Percentiles rank a stretch among this genome's conserved stretches.
Evolutionary conservation across 92 coral and sea anemone genomes (phyloP).

Genomic region (Epizoanthus stellaris): DNA sequence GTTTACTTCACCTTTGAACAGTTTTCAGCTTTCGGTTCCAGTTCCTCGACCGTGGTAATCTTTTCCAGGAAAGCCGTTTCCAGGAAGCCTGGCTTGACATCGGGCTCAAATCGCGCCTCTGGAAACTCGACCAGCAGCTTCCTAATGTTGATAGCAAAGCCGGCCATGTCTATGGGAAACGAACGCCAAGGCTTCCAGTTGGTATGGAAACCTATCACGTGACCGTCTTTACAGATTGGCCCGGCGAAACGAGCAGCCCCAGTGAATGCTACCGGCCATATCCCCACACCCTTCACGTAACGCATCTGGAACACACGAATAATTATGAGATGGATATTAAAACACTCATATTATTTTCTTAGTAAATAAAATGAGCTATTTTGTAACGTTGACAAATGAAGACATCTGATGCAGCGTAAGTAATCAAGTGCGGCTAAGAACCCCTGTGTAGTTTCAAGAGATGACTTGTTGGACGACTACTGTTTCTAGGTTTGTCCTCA

Average conservation of each 20-base stretch:
- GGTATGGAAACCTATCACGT: slow-evolving; percentile 79
- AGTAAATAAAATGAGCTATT: too few species aligned
- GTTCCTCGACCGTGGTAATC: slow-evolving; percentile 64
- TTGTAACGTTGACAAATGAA: too few species aligned
- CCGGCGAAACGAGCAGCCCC: slow-evolving; percentile 96
- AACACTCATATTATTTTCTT: too few species aligned
- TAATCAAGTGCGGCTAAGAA: too few species aligned
- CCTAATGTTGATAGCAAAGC: slow-evolving; percentile 81
- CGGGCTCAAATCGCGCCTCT: slow-evolving; percentile 67
- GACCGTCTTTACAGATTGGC: slow-evolving; percentile 82
- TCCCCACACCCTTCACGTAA: slow-evolving; percentile 70
- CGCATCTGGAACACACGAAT: slow-evolving; percentile 69
- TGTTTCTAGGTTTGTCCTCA: too few species aligned
- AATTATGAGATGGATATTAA: too few species aligned
- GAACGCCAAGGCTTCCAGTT: slow-evolving; percentile 86
- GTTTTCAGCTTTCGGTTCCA: slow-evolving; percentile 80
- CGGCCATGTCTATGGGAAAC: slow-evolving; percentile 94
- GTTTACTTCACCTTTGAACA: slow-evolving; percentile 77
- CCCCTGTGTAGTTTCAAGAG: too few species aligned
- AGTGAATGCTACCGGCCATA: slow-evolving; percentile 96
- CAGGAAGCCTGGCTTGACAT: slow-evolving; percentile 74
- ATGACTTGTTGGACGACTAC: too few species aligned
- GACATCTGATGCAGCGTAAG: too few species aligned
- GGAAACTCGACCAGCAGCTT: slow-evolving; percentile 65
- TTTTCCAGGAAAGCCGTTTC: slow-evolving; percentile 83